Base-by-base conservation (phyloP, 2,888 invertebrate genomes). In the Drosophila greeni region DNA sequence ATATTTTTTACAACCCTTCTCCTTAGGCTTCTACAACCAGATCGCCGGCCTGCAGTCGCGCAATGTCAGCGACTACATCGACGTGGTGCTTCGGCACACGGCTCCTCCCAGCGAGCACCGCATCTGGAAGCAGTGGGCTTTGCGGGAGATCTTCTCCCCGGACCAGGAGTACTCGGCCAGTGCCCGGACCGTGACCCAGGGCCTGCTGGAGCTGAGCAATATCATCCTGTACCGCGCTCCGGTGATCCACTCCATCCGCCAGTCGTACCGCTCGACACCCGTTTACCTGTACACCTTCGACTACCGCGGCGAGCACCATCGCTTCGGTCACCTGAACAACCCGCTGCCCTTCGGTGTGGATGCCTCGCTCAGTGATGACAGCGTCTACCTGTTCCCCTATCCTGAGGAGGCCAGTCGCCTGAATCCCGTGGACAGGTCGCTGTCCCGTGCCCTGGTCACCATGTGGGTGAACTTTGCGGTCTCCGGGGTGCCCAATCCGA, bases 301-400 rank as follows among this genome's bases (percentile, higher is more conserved):
- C 68, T 91, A 89, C 76, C 85, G 87, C 20, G 91, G 91, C 39
- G 76, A 87, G 58, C 74, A 84, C 39, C 88, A 88, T 71, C 85
- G 88, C 42, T 90, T 89, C 62, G 88, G 87, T 0, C 74, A 82
- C 42, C 74, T 87, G 36, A 75, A 75, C 2, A 86, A 84, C 20
- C 84, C 86, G 1, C 73, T 89, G 70, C 90, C 90, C 0, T 90
- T 90, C 60, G 86, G 86, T 40, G 87, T 89, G 49, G 90, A 91
- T 34, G 90, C 91, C 5, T 90, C 91, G 42, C 91, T 92, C 57
- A 91, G 91, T 16, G 91, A 92, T 70, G 92, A 92, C 65, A 88
- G 91, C 8, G 89, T 91, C 18, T 91, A 92, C 70, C 76, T 92
- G 23, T 92, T 92, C 75, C 89, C 89, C 3, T 89, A 85, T 54